Conservation (phyloP, 2,113 vertebrate genomes). For the Perca fluviatilis region DNA sequence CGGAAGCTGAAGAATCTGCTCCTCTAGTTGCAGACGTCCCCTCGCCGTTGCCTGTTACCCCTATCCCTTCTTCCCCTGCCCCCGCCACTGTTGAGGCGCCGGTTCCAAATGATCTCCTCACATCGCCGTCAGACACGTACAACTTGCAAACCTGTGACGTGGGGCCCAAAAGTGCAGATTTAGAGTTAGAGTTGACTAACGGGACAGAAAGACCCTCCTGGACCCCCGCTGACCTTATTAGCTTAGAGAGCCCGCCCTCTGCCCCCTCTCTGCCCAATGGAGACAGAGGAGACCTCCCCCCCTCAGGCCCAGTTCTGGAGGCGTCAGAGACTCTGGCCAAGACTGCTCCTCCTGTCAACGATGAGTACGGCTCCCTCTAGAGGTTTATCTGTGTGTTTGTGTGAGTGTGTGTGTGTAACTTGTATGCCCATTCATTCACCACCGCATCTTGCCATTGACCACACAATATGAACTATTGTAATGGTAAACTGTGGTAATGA, state of each 20-base stretch:
- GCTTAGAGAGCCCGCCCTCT: conserved; percentile 86
- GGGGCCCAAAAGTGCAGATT: conserved; percentile 80
- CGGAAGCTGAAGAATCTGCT: conserved; percentile 26
- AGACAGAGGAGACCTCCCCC: conserved; percentile 94
- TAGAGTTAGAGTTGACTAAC: conserved; percentile 85
- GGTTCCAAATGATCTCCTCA: conserved; percentile 19
- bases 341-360: conserved; percentile 91
- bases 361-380: conserved; percentile 92
- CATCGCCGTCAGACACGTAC: conserved; percentile 40
- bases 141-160: conserved; percentile 66
- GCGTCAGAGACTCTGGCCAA: conserved; percentile 93
- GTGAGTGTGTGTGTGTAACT: conserved; percentile 65
- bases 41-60: conserved; percentile 55
- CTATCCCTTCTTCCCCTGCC: neutral
- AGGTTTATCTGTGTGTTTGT: conserved; percentile 82
- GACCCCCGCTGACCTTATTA: conserved; percentile 82
- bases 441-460: conserved; percentile 82
- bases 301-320: conserved; percentile 94
- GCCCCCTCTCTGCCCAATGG: conserved; percentile 90
- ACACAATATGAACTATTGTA: conserved; percentile 74
- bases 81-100: neutral
- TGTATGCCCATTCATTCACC: conserved; percentile 82
- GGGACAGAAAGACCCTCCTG: conserved; percentile 81
- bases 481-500: conserved; percentile 76
- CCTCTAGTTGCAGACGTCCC: conserved; percentile 46